Conservation (phyloP, 2,113 vertebrate species). For the Cyanoramphus novaezelandiae region DNA sequence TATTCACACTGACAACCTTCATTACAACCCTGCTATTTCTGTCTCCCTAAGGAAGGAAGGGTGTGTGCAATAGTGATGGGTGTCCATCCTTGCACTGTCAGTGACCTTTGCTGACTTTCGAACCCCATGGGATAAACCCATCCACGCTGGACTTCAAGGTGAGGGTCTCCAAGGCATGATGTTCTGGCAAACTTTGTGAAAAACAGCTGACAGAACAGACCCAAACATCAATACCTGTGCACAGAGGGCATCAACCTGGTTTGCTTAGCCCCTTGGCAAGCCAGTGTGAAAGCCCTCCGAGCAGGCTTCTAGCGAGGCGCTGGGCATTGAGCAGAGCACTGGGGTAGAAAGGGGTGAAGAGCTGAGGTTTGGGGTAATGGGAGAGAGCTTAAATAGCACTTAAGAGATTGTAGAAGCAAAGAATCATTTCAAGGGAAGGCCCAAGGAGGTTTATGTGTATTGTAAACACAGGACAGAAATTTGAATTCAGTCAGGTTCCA, state of each 20-base stretch:
- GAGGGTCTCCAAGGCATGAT: background rate
- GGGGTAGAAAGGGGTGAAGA: background rate
- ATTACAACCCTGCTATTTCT: background rate
- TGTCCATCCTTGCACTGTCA: background rate
- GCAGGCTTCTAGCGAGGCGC: background rate
- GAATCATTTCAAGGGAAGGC: background rate
- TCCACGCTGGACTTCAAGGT: background rate
- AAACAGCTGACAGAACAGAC: background rate
- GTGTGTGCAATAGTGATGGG: background rate
- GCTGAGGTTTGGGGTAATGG: background rate
- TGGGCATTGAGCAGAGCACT: background rate
- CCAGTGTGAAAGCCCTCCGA: rapidly evolving
- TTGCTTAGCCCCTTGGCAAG: background rate
- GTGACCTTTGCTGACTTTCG: background rate
- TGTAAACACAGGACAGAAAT: background rate
- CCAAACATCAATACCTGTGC: background rate
- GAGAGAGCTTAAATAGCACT: background rate
- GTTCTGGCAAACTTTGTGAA: background rate
- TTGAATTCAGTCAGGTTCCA: background rate
- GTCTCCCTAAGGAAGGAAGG: background rate
- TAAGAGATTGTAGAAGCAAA: background rate
- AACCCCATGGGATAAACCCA: background rate
- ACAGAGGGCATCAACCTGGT: rapidly evolving
- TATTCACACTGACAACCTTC: background rate
- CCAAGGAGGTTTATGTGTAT: rapidly evolving